phyloP scores from a whole-genome alignment of 2,888 invertebrate genomes.

The Dermolepida albohirtum region DNA sequence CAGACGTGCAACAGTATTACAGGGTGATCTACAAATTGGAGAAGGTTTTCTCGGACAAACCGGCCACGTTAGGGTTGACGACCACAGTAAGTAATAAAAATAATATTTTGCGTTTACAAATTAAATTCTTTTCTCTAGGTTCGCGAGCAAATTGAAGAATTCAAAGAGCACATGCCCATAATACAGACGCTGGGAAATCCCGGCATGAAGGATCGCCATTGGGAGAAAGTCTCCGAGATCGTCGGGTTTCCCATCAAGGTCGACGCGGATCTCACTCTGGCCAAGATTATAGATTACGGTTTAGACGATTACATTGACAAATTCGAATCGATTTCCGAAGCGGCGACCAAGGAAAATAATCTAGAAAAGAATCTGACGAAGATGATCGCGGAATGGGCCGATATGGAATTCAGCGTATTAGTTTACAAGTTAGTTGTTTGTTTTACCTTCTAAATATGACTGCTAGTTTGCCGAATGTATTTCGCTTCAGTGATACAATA shows the following conservation, averaged over 20 bases:
- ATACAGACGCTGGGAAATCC: slow-evolving; percentile 95
- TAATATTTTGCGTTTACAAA: neutral
- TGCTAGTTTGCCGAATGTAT: too few species aligned
- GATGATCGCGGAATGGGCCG: slow-evolving; percentile 94
- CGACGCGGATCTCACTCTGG: slow-evolving; percentile 83
- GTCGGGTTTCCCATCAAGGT: slow-evolving; percentile 93
- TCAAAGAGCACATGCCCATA: slow-evolving; percentile 90
- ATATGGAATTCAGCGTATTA: slow-evolving; percentile 78
- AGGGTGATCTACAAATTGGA: slow-evolving; percentile 89
- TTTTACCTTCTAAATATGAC: too few species aligned
- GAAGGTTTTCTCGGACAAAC: slow-evolving; percentile 83
- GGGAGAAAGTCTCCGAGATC: slow-evolving; percentile 95
- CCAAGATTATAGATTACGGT: slow-evolving; percentile 90
- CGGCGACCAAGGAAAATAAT: slow-evolving; percentile 95
- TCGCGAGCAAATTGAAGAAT: slow-evolving; percentile 83
- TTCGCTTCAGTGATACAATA: too few species aligned
- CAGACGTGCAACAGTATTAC: slow-evolving; percentile 76
- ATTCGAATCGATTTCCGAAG: slow-evolving; percentile 92
- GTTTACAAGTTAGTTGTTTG: slow-evolving; percentile 71
- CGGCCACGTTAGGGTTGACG: slow-evolving; percentile 80
- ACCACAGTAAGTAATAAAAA: slow-evolving; percentile 65
- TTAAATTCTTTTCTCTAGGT: slow-evolving; percentile 51
- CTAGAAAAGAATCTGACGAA: slow-evolving; percentile 88
- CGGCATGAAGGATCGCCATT: slow-evolving; percentile 90
- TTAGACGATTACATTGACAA: slow-evolving; percentile 88